Evolutionary conservation across 2,113 vertebrate species (phyloP).

Genomic region (Salvelinus sp.): DNA sequence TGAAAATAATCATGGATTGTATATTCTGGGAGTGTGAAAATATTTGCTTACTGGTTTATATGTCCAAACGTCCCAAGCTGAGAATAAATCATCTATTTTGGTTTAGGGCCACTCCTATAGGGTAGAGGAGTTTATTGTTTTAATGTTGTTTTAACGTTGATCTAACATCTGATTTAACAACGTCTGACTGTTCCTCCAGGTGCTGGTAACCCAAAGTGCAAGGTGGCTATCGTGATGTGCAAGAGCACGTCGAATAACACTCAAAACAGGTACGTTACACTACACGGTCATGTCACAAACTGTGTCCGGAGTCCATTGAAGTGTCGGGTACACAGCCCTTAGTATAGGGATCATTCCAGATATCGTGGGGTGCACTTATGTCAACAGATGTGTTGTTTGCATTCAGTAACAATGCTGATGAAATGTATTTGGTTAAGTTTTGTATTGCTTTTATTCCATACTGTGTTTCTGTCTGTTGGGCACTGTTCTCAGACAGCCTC

Average conservation of each 20-base stretch:
- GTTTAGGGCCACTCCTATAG: background rate
- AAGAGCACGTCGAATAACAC: slow-evolving; percentile 63
- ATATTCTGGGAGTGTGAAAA: background rate
- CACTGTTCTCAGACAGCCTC: background rate
- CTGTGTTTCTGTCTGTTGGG: background rate
- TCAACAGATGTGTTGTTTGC: too few species aligned
- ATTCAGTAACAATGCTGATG: too few species aligned
- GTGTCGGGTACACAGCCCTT: too few species aligned
- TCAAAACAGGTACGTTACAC: slow-evolving; percentile 73
- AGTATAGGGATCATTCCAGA: too few species aligned
- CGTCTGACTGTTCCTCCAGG: slow-evolving; percentile 67
- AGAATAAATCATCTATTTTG: background rate
- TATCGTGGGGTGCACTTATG: too few species aligned
- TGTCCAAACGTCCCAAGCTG: too few species aligned
- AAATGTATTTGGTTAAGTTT: too few species aligned
- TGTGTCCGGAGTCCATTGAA: too few species aligned
- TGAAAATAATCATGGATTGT: background rate
- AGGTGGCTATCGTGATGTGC: slow-evolving; percentile 89
- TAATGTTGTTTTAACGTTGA: background rate
- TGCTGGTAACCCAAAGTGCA: slow-evolving; percentile 85
- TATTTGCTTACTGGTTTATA: background rate
- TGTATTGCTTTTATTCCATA: too few species aligned
- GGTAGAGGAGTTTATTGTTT: background rate
- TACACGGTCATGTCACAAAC: background rate
- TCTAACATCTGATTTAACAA: too few species aligned